Evolutionary conservation across 2,797 vertebrate genomes (phyloP).

Genomic region (Labeo calbasu): DNA sequence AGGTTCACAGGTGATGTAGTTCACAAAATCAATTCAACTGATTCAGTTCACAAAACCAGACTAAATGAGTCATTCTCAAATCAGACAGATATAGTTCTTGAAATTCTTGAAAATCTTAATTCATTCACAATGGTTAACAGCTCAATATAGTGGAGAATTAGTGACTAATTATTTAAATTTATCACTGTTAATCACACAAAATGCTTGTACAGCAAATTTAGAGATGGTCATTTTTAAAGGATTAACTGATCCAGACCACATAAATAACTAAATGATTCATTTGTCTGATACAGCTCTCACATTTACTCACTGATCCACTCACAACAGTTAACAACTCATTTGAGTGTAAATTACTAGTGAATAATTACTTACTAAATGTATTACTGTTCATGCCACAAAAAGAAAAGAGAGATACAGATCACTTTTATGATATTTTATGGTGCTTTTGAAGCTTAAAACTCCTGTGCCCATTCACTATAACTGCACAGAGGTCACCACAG

Average conservation of each 20-base stretch:
- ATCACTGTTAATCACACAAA: too few relatives aligned
- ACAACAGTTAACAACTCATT: not conserved
- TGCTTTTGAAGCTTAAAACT: not conserved
- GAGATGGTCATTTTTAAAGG: too few relatives aligned
- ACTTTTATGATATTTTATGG: not conserved
- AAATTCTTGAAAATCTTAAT: too few relatives aligned
- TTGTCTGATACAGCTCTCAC: not conserved
- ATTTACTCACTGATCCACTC: not conserved
- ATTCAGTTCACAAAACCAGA: not conserved
- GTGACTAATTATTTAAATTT: not conserved
- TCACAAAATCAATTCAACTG: not conserved
- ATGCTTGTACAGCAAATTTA: too few relatives aligned
- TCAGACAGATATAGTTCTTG: not conserved
- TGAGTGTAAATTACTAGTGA: not conserved
- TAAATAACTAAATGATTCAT: not conserved
- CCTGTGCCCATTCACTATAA: not conserved
- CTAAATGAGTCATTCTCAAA: not conserved
- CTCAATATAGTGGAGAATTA: not conserved
- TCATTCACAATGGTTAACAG: not conserved
- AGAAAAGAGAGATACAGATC: not conserved
- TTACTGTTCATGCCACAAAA: not conserved
- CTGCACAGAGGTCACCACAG: not conserved
- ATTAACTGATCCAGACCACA: not conserved
- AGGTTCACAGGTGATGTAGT: not conserved
- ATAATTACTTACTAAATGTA: not conserved